Evolutionary conservation across 2,113 vertebrate genomes (phyloP).

Genomic region (Platichthys flesus): DNA sequence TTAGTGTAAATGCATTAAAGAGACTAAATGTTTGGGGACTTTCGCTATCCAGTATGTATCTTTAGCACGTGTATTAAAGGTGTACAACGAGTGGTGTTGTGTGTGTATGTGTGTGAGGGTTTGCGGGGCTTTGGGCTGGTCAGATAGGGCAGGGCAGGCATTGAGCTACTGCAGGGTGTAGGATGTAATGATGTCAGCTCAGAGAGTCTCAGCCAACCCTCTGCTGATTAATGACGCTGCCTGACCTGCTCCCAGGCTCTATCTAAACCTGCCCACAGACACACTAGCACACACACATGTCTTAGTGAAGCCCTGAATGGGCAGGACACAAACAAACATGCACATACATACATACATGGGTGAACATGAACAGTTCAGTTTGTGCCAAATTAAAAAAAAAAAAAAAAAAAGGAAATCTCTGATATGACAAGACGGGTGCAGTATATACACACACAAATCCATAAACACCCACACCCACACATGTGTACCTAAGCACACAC

Average conservation of each 20-base stretch:
- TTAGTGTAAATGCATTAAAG: constrained; percentile 20
- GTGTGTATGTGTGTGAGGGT: constrained; percentile 16
- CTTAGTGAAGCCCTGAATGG: constrained; percentile 30
- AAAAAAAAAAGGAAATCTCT: constrained; percentile 41
- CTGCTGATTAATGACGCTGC: constrained; percentile 93
- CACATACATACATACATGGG: constrained; percentile 30
- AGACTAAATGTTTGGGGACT: constrained; percentile 24
- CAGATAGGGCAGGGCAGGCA: constrained; percentile 87
- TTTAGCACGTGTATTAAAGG: constrained; percentile 37
- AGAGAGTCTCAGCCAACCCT: constrained; percentile 73
- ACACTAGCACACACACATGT: constrained; percentile 34
- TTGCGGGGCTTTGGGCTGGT: constrained; percentile 55
- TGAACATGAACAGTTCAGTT: constrained; percentile 19
- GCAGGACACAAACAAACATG: constrained; percentile 38
- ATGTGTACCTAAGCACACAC: constrained; percentile 18
- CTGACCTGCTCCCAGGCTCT: constrained; percentile 89
- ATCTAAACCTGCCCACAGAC: constrained; percentile 86
- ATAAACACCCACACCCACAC: constrained; percentile 44
- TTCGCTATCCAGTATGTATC: constrained; percentile 47
- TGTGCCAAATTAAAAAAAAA: constrained; percentile 9
- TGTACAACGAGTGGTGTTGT: constrained; percentile 25
- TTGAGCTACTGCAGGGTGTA: constrained; percentile 91
- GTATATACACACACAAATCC: constrained; percentile 40
- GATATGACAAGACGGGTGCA: constrained; percentile 33
- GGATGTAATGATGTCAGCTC: constrained; percentile 97